A percentile compares a stretch with the other conserved stretches of the same genome.
These are phyloP conservation scores for Drosophila mojavensis DNA, from an alignment of 1,140 invertebrate genomes.

Conservation along the genomic window DNA sequence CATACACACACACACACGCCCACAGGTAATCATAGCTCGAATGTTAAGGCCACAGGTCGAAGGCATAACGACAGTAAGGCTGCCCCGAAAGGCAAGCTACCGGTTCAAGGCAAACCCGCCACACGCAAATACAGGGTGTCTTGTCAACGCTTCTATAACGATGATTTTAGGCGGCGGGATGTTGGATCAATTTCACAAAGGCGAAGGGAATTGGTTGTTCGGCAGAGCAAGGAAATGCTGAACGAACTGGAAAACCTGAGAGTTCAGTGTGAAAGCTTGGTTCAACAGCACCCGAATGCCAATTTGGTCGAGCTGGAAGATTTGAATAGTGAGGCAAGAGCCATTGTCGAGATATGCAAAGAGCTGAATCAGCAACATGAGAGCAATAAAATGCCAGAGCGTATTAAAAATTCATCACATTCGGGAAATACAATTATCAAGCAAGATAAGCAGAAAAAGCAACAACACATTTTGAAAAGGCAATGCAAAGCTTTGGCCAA, in stretches of 20 bases:
- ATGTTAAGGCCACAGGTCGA: not conserved
- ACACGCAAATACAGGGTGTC: too few relatives aligned
- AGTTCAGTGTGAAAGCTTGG: not conserved
- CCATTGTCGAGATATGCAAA: not conserved
- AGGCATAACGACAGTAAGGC: too few relatives aligned
- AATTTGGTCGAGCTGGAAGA: not conserved
- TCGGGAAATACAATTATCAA: too few relatives aligned
- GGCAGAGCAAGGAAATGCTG: not conserved
- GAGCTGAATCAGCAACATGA: not conserved
- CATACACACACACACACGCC: too few relatives aligned
- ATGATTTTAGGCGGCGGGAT: too few relatives aligned
- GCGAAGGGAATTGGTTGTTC: not conserved
- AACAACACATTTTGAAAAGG: not conserved
- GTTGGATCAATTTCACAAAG: not conserved
- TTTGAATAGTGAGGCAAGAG: not conserved
- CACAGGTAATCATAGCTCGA: not conserved
- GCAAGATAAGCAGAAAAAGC: not conserved
- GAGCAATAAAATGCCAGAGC: not conserved
- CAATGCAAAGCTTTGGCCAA: not conserved
- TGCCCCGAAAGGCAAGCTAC: too few relatives aligned
- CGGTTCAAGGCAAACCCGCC: too few relatives aligned
- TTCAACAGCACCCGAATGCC: not conserved
- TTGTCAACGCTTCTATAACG: too few relatives aligned
- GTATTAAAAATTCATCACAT: not conserved
- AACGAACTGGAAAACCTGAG: not conserved